phyloP scores from a whole-genome alignment of 2,888 invertebrate genomes.

The Ctena decussata region DNA sequence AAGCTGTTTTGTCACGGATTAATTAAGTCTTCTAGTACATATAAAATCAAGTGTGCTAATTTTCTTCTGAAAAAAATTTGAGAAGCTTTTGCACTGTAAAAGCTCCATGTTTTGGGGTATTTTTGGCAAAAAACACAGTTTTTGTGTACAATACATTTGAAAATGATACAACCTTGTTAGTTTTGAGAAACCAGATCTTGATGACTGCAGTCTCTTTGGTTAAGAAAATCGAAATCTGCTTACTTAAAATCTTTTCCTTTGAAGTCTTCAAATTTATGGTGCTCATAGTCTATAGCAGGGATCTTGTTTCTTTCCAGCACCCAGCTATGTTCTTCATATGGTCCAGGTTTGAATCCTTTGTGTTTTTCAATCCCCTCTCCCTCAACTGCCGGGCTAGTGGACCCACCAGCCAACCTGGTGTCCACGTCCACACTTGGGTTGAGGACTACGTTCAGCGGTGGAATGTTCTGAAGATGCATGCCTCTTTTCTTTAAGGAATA shows the following conservation, averaged over 20 bases:
- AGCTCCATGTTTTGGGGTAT: no score
- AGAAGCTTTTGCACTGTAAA: no score
- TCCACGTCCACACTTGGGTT: constrained; percentile 83
- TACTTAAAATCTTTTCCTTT: constrained; percentile 84
- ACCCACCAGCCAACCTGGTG: constrained; percentile 73
- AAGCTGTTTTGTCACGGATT: no score
- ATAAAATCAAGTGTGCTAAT: no score
- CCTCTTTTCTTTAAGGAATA: constrained; percentile 67
- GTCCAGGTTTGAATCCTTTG: constrained; percentile 80
- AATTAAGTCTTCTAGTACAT: no score
- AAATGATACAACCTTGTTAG: no score
- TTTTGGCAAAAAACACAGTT: no score
- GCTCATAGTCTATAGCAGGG: constrained; percentile 79
- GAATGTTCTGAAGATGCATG: constrained; percentile 76
- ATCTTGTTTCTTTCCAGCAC: constrained; percentile 78
- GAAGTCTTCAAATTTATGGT: constrained; percentile 63
- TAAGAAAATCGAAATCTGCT: no score
- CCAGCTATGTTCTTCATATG: constrained; percentile 75
- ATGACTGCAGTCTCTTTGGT: no score
- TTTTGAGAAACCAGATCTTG: no score
- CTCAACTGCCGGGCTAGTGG: constrained; percentile 73
- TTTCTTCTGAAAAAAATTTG: no score
- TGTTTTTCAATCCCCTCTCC: constrained; percentile 69
- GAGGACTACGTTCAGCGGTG: constrained; percentile 83
- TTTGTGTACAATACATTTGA: no score